Conservation (phyloP, 2,113 vertebrate genomes). For the Lamprologus tigripictilis region DNA sequence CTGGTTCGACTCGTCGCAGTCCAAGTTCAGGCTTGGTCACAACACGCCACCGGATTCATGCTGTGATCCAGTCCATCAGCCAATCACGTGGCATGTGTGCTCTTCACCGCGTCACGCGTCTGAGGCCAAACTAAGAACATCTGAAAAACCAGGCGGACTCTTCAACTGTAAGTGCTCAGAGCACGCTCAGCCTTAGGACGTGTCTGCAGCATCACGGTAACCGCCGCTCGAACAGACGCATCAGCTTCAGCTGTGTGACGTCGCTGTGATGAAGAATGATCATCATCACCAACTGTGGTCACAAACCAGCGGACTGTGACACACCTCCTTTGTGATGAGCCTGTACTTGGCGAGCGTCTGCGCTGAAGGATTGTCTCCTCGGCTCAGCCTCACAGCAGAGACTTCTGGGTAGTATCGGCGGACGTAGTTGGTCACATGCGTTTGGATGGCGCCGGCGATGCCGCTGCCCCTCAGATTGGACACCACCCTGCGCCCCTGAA, state of each 20-base stretch:
- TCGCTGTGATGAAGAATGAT: neutral
- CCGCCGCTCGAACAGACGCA: neutral
- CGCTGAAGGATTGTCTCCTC: neutral
- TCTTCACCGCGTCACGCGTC: fast-evolving
- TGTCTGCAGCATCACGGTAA: neutral
- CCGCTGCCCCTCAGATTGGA: neutral
- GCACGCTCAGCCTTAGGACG: neutral
- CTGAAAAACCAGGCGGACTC: neutral
- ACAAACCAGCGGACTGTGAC: neutral
- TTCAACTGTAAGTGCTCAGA: neutral
- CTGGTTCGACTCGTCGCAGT: neutral
- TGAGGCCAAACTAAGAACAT: neutral
- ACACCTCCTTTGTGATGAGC: neutral
- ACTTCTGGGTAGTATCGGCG: neutral
- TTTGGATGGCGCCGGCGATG: neutral
- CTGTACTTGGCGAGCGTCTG: neutral
- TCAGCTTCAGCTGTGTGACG: fast-evolving
- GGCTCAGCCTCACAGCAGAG: neutral
- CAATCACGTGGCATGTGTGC: neutral
- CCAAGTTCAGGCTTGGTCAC: neutral
- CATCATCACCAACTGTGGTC: neutral
- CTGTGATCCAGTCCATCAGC: neutral
- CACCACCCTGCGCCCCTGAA: neutral
- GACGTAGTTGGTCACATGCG: neutral
- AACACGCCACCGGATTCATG: neutral